Base-by-base conservation (phyloP, 2,888 invertebrate genomes). In the Bembecia ichneumoniformis region DNA sequence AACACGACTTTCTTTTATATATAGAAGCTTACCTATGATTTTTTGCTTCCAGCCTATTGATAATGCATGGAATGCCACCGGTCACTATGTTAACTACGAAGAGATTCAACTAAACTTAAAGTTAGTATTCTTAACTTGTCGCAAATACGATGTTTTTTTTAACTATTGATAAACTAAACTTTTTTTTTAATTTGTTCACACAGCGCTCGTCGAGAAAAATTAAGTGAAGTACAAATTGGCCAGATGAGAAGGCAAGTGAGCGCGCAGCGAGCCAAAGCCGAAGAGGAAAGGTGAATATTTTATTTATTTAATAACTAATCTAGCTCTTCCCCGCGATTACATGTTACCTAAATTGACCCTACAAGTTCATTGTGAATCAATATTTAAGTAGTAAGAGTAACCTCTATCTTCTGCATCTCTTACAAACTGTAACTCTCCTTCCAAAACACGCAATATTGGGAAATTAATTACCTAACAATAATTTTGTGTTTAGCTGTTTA, bases 41-140 rank as follows among this genome's bases (percentile, higher is more conserved):
- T n/a, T n/a, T 40, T 40, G 40, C 2, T 40, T 40, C 54, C 69
- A 87, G 81, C 72, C 71, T 40, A 78, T 86, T 74, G 87, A 88
- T 58, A 82, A 83, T 58, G 86, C 87, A 3, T 88, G 87, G 86
- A 87, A 87, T 35, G 82, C 84, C 0, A 74, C 82, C 44, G 87
- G 87, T 3, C 94, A 95, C 72, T 95, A 95, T 74, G 94, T 94
- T 57, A 95, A 95, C 77, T 94, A 94, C 64, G 93, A 94, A 71
- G 95, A 95, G 80, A 91, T 95, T 64, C 94, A 94, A 77, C 93
- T 92, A 66, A 94, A 94, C 74, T 87, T 94, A 63, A 94, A 93
- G 94, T 94, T 86, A 91, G 89, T 82, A 57, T 15, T 16, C 15
- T 44, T 13, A 3, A 36, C 13, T 13, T 36, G 36, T 5, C n/a